phyloP scores from a whole-genome alignment of 2,797 vertebrate species.

The Alauda arvensis region DNA sequence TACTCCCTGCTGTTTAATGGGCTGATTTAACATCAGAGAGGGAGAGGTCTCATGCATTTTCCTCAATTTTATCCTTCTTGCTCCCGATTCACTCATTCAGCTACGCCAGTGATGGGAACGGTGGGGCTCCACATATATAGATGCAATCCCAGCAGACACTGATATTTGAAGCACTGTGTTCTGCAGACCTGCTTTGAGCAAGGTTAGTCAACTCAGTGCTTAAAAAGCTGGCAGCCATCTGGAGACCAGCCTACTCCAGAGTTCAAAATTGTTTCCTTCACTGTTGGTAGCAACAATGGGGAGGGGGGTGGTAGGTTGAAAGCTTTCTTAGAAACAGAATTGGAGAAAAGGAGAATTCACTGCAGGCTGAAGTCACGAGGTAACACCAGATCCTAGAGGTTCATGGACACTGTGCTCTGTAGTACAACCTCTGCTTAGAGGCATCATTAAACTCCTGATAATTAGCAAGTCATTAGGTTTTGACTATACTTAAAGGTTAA shows the following conservation, averaged over 20 bases:
- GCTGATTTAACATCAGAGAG: constrained; percentile 17
- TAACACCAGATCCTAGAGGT: constrained; percentile 24
- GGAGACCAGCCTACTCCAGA: constrained; percentile 51
- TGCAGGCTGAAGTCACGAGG: neutral
- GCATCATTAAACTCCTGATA: constrained; percentile 47
- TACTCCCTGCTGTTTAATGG: constrained; percentile 36
- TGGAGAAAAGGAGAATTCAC: constrained; percentile 30
- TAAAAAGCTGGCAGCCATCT: constrained; percentile 57
- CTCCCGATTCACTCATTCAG: constrained; percentile 33
- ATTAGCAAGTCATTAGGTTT: constrained; percentile 47
- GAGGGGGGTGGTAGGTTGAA: neutral
- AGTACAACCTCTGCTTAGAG: constrained; percentile 25
- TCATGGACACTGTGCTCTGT: neutral
- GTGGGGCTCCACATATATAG: constrained; percentile 43
- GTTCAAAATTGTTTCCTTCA: constrained; percentile 58
- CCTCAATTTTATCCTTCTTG: constrained; percentile 16
- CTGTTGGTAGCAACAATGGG: constrained; percentile 48
- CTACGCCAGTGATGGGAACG: neutral
- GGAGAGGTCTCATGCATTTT: constrained; percentile 19
- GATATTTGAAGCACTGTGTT: constrained; percentile 54
- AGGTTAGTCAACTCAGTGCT: constrained; percentile 54
- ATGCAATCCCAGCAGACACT: constrained; percentile 52
- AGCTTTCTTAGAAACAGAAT: constrained; percentile 15
- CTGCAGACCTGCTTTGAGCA: constrained; percentile 51
- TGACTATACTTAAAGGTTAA: constrained; percentile 57